Conservation (phyloP, 2,797 vertebrate species). For the Macrochelys suwanniensis region DNA sequence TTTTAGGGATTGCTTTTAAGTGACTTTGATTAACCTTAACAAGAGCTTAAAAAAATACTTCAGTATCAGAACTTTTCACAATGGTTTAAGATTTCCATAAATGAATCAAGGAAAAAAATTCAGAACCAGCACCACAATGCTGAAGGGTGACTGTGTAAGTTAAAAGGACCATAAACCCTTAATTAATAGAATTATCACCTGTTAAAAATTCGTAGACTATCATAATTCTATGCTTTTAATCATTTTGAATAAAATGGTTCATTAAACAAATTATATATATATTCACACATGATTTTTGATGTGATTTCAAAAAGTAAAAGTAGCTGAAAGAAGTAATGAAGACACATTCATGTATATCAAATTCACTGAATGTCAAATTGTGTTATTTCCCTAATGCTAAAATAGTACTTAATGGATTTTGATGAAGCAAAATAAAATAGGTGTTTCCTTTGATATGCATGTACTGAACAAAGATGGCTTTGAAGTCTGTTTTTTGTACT, state of each 20-base stretch:
- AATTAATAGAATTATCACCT: constrained; percentile 16
- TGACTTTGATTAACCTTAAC: constrained; percentile 62
- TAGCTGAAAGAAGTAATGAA: constrained; percentile 81
- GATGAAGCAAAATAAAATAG: constrained; percentile 80
- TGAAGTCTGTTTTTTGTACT: constrained; percentile 73
- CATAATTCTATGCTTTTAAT: constrained; percentile 18
- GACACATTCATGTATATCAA: constrained; percentile 67
- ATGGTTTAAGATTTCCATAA: constrained; percentile 50
- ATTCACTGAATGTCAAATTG: constrained; percentile 80
- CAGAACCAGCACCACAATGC: neutral
- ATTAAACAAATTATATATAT: constrained; percentile 64
- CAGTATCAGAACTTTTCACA: constrained; percentile 8
- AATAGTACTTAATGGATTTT: constrained; percentile 82
- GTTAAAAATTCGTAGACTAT: neutral
- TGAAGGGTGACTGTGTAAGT: neutral
- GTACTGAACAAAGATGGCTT: constrained; percentile 70
- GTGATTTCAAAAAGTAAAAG: constrained; percentile 83
- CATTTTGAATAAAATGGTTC: constrained; percentile 72
- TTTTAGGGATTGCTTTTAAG: constrained; percentile 58
- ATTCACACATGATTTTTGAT: constrained; percentile 76
- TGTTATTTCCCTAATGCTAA: constrained; percentile 82
- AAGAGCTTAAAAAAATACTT: constrained; percentile 53
- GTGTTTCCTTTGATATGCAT: constrained; percentile 76
- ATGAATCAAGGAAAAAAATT: constrained; percentile 25
- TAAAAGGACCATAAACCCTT: constrained; percentile 16